Base-by-base conservation (phyloP, 2,113 vertebrate genomes). In the Gila orcuttii region DNA sequence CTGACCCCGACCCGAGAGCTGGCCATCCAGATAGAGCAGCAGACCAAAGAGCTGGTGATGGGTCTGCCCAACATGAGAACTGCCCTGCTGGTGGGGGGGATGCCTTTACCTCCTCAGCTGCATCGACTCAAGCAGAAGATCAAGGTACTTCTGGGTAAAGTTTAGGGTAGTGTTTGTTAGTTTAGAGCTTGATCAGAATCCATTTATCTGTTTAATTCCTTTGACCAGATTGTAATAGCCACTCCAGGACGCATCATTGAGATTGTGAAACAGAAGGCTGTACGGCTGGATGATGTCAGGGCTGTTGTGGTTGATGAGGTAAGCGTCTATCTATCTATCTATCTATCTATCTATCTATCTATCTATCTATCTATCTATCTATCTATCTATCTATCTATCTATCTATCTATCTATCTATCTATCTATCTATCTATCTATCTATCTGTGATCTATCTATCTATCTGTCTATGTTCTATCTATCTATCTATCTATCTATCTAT, bases 181-280 rank as follows among this genome's bases (percentile, higher is more conserved):
- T 31, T 23, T 11, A 77, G 28, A 50, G 11, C 19, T 47, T 11
- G 12, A 50, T 47, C n/a, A 66, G 23, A 15, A 28, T 47, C 13
- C 59, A 31, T 7, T 52, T 36, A 31, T 50, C 33, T 55, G 17
- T 15, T 23, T 21, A 57, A 57, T 57, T 57, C 42, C 13, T 86
- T 69, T 71, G 23, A 62, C 79, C 82, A 99, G 98, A 94, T 99
- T 86, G 93, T 97, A 89, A 97, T 99, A 31, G 97, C 97, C 59
- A 99, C 98, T 2, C 98, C 98, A 13, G 98, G 98, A 76, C 94
- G 98, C 89, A 96, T 99, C 52, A 87, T 97, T 85, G 98, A 99
- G 89, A 96, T 99, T 87, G 87, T 97, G 64, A 98, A 97, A 89
- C 97, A 97, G 93, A 95, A 95, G 86, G 94, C 94, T 39, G 91